A percentile compares a stretch with the other conserved stretches of the same genome.
Conservation (phyloP, 2,113 vertebrate genomes). For the Cygnus atratus region DNA sequence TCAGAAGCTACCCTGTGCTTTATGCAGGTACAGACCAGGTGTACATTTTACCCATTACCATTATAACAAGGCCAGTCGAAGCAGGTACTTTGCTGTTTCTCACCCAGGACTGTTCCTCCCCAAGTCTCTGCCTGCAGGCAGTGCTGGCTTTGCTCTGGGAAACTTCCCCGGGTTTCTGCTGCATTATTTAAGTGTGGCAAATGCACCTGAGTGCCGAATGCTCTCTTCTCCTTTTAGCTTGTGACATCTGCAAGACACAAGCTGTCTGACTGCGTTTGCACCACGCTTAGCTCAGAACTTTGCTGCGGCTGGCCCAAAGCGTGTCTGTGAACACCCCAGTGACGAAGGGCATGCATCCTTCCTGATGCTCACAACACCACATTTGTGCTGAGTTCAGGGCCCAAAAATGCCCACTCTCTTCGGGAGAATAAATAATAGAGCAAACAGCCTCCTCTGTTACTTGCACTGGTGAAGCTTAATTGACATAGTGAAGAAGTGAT, state of each 20-base stretch:
- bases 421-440: not conserved
- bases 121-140: not conserved
- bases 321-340: fast-evolving
- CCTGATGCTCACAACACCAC: fast-evolving
- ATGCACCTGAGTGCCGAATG: fast-evolving
- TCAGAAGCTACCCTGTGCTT: not conserved
- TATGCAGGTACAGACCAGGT: not conserved
- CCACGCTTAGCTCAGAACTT: not conserved
- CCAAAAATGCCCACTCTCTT: not conserved
- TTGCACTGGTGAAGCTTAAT: not conserved
- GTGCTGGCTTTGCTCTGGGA: not conserved
- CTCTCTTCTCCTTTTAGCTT: not conserved
- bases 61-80: not conserved
- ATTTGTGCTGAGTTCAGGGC: not conserved
- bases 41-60: too few species aligned
- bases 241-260: fast-evolving
- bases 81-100: not conserved
- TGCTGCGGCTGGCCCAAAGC: not conserved
- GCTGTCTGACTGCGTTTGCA: fast-evolving
- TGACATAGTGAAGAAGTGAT: not conserved
- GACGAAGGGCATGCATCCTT: not conserved
- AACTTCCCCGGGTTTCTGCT: not conserved
- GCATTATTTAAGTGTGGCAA: fast-evolving
- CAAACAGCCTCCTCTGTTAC: not conserved
- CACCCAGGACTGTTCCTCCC: not conserved